Percentiles rank a stretch among this genome's conserved stretches.
These are phyloP conservation scores for Danio kyathit DNA, from an alignment of 2,797 vertebrate species.

Conservation along the genomic window DNA sequence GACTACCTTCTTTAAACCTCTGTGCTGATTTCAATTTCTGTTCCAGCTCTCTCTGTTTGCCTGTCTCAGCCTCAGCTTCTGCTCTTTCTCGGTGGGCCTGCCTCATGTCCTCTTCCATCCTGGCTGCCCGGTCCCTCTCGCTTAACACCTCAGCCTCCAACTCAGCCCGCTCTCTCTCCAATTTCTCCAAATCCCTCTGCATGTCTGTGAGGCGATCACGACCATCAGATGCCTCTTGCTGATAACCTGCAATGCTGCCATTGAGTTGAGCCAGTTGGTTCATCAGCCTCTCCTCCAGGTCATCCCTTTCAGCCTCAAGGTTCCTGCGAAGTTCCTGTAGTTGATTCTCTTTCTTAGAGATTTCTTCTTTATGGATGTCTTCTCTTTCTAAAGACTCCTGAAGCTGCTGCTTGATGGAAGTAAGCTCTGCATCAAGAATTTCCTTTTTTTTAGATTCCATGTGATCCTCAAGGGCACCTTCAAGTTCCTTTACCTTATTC, in stretches of 20 bases:
- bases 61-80: constrained; percentile 80
- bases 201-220: constrained; percentile 75
- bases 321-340: constrained; percentile 78
- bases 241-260: constrained; percentile 96
- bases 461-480: constrained; percentile 63
- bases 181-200: constrained; percentile 72
- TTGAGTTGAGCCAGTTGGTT: constrained; percentile 98
- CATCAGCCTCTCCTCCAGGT: constrained; percentile 97
- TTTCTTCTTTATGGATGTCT: constrained; percentile 72
- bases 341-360: constrained; percentile 74
- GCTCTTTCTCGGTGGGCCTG: constrained; percentile 85
- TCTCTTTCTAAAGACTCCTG: constrained; percentile 74
- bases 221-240: constrained; percentile 89
- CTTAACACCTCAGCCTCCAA: constrained; percentile 77
- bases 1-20: constrained; percentile 81
- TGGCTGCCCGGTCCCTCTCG: constrained; percentile 70
- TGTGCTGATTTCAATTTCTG: constrained; percentile 87
- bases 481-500: constrained; percentile 69
- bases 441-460: constrained; percentile 58
- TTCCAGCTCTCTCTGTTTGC: constrained; percentile 85
- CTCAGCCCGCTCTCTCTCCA: constrained; percentile 76
- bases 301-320: constrained; percentile 91
- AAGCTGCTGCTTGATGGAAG: constrained; percentile 78
- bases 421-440: constrained; percentile 67
- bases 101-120: constrained; percentile 90